A percentile compares a stretch with the other conserved stretches of the same genome.
Evolutionary conservation across 2,888 invertebrate species (phyloP).

Genomic region (Hyposoter didymator): DNA sequence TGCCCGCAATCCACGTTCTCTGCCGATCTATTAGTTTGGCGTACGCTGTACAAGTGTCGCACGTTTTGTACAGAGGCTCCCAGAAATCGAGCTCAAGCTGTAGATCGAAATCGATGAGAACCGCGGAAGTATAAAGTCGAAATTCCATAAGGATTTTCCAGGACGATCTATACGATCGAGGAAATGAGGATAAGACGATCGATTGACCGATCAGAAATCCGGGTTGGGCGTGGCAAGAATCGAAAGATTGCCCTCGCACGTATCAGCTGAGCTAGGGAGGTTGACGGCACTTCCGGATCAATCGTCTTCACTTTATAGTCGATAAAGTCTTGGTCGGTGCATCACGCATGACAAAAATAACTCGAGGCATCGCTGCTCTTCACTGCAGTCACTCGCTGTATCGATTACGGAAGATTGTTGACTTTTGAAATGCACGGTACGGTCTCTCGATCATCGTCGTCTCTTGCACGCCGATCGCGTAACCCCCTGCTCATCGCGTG

Average conservation of each 20-base stretch:
- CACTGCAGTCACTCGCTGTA: neutral
- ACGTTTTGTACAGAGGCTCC: neutral
- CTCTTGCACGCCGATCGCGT: slow-evolving; percentile 19
- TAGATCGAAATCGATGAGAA: neutral
- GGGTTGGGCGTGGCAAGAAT: neutral
- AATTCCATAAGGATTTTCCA: neutral
- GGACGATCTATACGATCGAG: neutral
- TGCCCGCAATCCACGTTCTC: slow-evolving; percentile 6
- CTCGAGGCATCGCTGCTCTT: neutral
- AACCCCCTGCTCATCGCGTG: slow-evolving; percentile 37
- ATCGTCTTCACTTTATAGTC: neutral
- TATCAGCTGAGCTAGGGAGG: neutral
- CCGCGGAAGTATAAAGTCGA: neutral
- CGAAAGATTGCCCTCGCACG: neutral
- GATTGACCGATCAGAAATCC: neutral
- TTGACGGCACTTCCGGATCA: neutral
- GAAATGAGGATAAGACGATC: neutral
- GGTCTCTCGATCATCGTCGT: slow-evolving; percentile 39
- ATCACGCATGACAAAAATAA: neutral
- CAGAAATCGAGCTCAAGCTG: neutral
- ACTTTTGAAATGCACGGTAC: slow-evolving; percentile 7
- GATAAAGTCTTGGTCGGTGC: neutral
- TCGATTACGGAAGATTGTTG: neutral
- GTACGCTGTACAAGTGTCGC: neutral
- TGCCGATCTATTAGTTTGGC: slow-evolving; percentile 2